Percentiles rank a stretch among this genome's conserved stretches.
Conservation (phyloP, 2,888 invertebrate species). For the Eupithecia inturbata region DNA sequence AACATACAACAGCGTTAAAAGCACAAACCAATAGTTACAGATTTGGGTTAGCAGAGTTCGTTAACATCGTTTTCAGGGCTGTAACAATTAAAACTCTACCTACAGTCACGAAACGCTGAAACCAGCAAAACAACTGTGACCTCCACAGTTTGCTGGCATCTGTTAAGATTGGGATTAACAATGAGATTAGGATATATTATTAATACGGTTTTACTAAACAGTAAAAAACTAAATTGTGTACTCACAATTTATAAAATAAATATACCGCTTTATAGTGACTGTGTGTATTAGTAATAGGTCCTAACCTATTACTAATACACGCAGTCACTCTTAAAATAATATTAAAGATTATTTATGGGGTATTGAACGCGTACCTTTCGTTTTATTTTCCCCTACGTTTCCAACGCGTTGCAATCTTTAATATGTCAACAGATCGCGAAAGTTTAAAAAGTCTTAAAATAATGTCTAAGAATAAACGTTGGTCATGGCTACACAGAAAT, state of each 20-base stretch:
- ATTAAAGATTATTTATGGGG: too few relatives aligned
- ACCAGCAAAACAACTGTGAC: constrained; percentile 29
- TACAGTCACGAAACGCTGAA: constrained; percentile 33
- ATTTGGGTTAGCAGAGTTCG: constrained; percentile 40
- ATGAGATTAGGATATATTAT: background rate
- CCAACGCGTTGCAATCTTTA: too few relatives aligned
- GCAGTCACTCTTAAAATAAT: background rate
- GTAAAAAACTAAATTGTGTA: too few relatives aligned
- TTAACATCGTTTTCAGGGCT: constrained; percentile 33
- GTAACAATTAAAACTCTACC: constrained; percentile 17
- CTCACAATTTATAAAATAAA: background rate
- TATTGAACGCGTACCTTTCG: too few relatives aligned
- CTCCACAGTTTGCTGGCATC: constrained; percentile 11
- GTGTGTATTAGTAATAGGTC: background rate
- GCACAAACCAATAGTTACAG: constrained; percentile 12
- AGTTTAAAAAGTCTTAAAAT: too few relatives aligned
- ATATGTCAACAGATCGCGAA: too few relatives aligned
- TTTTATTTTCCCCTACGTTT: too few relatives aligned
- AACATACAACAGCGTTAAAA: constrained; percentile 16
- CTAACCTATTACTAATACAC: too few relatives aligned
- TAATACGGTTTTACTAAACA: too few relatives aligned
- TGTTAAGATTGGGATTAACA: background rate
- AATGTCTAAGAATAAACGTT: constrained; percentile 19
- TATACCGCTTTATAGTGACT: background rate
- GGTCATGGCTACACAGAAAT: constrained; percentile 27